Evolutionary conservation across 2,888 invertebrate species (phyloP), one percentile per base, ranked within the genome.

Genomic region (Parelbella ahira): DNA sequence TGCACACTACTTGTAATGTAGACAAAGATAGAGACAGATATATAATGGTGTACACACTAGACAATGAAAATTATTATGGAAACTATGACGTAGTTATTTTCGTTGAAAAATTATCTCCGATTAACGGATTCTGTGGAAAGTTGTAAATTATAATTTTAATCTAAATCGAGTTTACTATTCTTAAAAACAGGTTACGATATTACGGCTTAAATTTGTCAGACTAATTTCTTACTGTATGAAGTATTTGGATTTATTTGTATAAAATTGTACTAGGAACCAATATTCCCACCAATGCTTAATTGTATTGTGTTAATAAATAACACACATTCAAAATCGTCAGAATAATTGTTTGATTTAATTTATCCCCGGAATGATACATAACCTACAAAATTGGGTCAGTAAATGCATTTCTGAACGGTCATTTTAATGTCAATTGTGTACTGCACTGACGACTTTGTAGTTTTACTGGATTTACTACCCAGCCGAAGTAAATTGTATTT

Each of bases 381-480:
- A 30, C 9, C 6, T 29, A 13, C 6, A 6, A 15, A 27, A 29
- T 9, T 41, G 32, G 25, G 25, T 33, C 32, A 33, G 5, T 11
- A 3, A 19, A 4, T 2, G 4, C 2, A 33, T 42, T 42, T 34
- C 34, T 6, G 41, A 42, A 34, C 41, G 28, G 3, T 7, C 2
- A 11, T 2, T 9, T 15, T 1, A 19, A 28, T 42, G 45, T 45
- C 45, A 50, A 45, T 15, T 21, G 18, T 25, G 36, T 12, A 29
- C 30, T 24, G 11, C 11, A 24, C 15, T 45, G 36, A 32, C 36
- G 25, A 41, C 28, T 37, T 28, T 25, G 25, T 39, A 44, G 25
- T 43, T 42, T 29, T 42, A 43, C 36, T 2, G 37, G 21, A 36
- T 37, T 43, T 43, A 27, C 23, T 29, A 24, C 37, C 25, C 7